Evolutionary conservation across 2,113 vertebrate species (phyloP).

Genomic region (Orthonyx spaldingii): DNA sequence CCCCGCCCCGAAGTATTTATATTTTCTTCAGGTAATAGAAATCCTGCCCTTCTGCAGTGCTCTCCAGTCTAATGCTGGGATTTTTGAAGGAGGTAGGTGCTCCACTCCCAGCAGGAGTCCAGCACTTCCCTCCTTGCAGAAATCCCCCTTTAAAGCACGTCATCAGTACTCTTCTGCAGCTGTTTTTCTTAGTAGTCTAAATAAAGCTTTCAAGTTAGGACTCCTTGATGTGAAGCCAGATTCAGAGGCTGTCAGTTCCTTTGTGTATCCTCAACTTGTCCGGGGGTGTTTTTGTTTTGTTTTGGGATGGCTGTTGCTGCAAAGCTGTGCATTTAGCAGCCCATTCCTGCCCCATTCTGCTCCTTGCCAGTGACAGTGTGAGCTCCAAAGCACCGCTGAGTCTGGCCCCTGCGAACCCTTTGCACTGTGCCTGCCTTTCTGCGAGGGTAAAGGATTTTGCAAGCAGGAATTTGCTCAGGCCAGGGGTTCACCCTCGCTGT

Average conservation of each 20-base stretch:
- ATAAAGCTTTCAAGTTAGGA: conserved; percentile 7
- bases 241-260: conserved; percentile 23
- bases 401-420: not conserved
- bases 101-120: not conserved
- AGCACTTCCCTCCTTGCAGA: not conserved
- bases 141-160: not conserved
- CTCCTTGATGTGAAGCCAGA: conserved; percentile 32
- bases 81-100: not conserved
- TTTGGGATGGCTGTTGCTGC: not conserved
- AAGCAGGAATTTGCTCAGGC: not conserved
- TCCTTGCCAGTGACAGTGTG: not conserved
- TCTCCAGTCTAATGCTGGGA: not conserved
- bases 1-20: too few relatives aligned
- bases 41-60: not conserved
- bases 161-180: not conserved
- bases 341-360: not conserved
- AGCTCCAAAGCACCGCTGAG: not conserved
- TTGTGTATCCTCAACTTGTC: not conserved
- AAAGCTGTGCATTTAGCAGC: not conserved
- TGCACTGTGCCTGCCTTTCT: not conserved
- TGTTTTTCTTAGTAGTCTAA: conserved; percentile 16
- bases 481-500: not conserved
- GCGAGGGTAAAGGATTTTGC: not conserved
- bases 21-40: not conserved
- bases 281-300: not conserved